Conservation (phyloP, 1,140 invertebrate genomes). For the Drosophila lini region DNA sequence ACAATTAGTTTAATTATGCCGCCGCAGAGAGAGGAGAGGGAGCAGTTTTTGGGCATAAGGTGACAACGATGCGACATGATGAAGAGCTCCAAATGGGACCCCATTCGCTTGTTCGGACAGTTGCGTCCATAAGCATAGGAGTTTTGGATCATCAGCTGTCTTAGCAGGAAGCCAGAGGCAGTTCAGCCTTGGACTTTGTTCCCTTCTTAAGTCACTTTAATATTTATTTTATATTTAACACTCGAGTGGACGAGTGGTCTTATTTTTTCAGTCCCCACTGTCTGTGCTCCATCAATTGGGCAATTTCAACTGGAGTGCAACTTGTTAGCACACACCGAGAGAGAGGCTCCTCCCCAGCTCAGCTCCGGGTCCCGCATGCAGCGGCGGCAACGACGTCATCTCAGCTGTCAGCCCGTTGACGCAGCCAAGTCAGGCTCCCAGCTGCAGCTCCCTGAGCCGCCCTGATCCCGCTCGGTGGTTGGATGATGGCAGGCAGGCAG, state of each 20-base stretch:
- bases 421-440: slow-evolving; percentile 52
- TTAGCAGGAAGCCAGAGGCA: too few species aligned
- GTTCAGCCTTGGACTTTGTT: background rate
- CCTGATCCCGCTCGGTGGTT: background rate
- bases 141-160: too few species aligned
- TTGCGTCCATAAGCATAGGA: background rate
- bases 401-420: slow-evolving; percentile 53
- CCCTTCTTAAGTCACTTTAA: background rate
- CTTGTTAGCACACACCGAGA: slow-evolving; percentile 63
- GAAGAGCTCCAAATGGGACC: slow-evolving; percentile 52
- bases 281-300: slow-evolving; percentile 63
- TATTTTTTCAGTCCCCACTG: slow-evolving; percentile 18
- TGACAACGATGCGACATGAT: slow-evolving; percentile 82
- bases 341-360: slow-evolving; percentile 9
- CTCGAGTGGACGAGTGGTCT: too few species aligned
- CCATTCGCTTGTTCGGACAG: slow-evolving; percentile 4
- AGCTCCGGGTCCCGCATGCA: slow-evolving; percentile 67
- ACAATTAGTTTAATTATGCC: slow-evolving; percentile 82
- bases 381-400: slow-evolving; percentile 40
- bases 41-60: slow-evolving; percentile 72
- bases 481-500: slow-evolving; percentile 1
- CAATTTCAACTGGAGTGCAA: slow-evolving; percentile 70
- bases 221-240: background rate
- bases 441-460: background rate
- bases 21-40: background rate